Evolutionary conservation across 2,113 vertebrate genomes (phyloP), one percentile per base, ranked within the genome.

Genomic region (Empidonax alnorum): DNA sequence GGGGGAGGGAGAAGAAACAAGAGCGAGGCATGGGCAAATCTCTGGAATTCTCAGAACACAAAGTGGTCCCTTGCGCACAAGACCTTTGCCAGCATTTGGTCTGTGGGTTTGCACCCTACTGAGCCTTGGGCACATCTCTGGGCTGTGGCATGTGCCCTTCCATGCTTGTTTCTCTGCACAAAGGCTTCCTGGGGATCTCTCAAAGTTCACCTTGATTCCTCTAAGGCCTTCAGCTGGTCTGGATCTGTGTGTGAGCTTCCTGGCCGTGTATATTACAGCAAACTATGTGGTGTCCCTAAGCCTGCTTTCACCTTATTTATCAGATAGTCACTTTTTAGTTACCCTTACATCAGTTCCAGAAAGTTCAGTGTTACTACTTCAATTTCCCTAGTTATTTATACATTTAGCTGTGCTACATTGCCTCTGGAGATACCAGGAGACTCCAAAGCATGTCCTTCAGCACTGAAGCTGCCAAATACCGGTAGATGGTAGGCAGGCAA

Each of bases 71-170:
- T 42, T 7, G 24, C 41, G 13, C 19, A 27, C 21, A n/a, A 30
- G 21, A 52, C 16, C 10, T 53, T 83, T 56, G n/a, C 31, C 31
- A 63, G 35, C 46, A 27, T 61, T 69, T 81, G 37, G 19, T 17
- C 12, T 3, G 6, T 46, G 42, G 28, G 2, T 81, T 71, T 77
- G 24, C 14, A 17, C 44, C 15, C 16, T 68, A 0, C 27, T 30
- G 44, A 84, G 33, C 25, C 14, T 24, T 23, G 37, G 35, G 52
- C 20, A 24, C 27, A 15, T n/a, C 24, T 62, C 37, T 46, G 44
- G 59, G 23, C 17, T 81, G 52, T 4, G 9, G 21, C n/a, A 39
- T 0, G 0, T 22, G 27, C 21, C 2, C 20, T 58, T 18, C 17
- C 14, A 42, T 0, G 0, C 30, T 69, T 33, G 2, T 41, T 74